phyloP scores from a whole-genome alignment of 2,888 invertebrate species.

The Gari tellinella region DNA sequence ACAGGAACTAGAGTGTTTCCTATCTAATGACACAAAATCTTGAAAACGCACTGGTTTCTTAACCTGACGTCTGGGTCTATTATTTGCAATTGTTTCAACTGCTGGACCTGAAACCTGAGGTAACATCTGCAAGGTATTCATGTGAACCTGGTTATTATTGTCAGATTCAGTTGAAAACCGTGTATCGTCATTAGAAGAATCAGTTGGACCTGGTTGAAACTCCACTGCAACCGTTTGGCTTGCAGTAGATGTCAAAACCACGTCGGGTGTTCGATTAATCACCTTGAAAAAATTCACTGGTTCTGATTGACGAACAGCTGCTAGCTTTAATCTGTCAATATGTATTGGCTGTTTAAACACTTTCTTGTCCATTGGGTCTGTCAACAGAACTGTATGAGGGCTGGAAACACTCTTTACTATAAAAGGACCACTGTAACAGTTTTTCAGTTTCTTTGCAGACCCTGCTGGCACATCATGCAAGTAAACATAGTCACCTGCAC shows the following conservation, averaged over 20 bases:
- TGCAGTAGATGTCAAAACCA: neutral
- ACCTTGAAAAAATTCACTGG: conserved; percentile 34
- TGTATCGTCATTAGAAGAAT: no score
- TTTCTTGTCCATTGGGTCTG: conserved; percentile 19
- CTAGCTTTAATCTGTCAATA: conserved; percentile 50
- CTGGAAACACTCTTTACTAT: conserved; percentile 39
- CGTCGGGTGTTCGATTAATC: conserved; percentile 9
- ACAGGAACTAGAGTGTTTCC: no score
- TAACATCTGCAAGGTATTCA: no score
- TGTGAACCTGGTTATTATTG: no score
- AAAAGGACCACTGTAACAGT: conserved; percentile 44
- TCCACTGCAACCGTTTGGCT: neutral
- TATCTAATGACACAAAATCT: neutral
- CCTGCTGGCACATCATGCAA: conserved; percentile 33
- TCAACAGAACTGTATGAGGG: conserved; percentile 40
- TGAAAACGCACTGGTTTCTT: conserved; percentile 18
- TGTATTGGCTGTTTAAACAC: conserved; percentile 38
- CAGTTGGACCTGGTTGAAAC: no score
- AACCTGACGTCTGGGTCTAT: neutral
- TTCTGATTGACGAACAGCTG: conserved; percentile 45
- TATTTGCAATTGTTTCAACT: no score
- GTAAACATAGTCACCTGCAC: conserved; percentile 55
- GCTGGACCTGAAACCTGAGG: no score
- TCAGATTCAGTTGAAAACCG: no score
- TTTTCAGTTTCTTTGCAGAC: conserved; percentile 22